These are phyloP conservation scores for Cranoglanis bouderius DNA, from an alignment of 2,113 vertebrate genomes.

Conservation along the genomic window DNA sequence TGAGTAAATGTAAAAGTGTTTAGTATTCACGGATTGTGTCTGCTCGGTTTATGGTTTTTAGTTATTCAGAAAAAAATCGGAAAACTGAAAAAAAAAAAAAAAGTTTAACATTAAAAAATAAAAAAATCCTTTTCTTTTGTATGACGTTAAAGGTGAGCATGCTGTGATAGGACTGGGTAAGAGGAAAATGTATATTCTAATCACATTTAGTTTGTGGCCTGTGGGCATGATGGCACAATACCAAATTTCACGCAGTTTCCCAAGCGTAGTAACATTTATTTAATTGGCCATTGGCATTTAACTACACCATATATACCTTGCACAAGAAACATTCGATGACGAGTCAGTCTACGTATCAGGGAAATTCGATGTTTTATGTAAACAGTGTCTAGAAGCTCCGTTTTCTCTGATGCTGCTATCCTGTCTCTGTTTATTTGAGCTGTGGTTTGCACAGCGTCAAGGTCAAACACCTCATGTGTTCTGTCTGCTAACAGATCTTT, in stretches of 20 bases:
- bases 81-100: background rate
- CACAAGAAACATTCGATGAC: background rate
- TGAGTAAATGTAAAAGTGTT: background rate
- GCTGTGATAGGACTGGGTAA: background rate
- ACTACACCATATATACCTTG: background rate
- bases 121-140: background rate
- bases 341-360: background rate
- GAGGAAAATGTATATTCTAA: background rate
- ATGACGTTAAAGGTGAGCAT: background rate
- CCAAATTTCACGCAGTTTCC: background rate
- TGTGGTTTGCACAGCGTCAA: conserved; percentile 14
- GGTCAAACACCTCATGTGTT: conserved; percentile 24
- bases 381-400: background rate
- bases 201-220: background rate
- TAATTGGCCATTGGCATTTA: background rate
- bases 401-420: background rate
- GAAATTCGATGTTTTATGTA: background rate
- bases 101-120: too few relatives aligned
- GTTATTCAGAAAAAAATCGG: background rate
- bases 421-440: conserved; percentile 26
- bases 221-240: background rate
- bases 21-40: background rate
- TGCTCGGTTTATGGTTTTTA: background rate
- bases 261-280: background rate
- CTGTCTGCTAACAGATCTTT: background rate